These are phyloP conservation scores for Eristalis arbustorum DNA, from an alignment of 2,888 invertebrate species.

Conservation along the genomic window DNA sequence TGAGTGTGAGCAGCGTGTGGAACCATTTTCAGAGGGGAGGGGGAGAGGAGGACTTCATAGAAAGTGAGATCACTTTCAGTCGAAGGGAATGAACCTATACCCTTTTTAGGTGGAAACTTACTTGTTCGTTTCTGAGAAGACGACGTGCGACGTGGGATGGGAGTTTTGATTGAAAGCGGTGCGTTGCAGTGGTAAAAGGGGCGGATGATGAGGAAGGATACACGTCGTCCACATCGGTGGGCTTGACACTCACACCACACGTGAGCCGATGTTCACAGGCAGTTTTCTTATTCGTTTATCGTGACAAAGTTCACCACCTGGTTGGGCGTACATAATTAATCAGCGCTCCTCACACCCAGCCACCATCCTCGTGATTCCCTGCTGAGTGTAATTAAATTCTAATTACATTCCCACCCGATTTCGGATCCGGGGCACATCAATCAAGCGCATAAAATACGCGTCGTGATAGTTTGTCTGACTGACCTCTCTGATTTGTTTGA, in stretches of 20 bases:
- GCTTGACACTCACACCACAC: not conserved
- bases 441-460: not conserved
- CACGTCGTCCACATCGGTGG: not conserved
- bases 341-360: not conserved
- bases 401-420: constrained; percentile 25
- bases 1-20: not conserved
- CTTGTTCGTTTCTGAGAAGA: too few species aligned
- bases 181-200: too few species aligned
- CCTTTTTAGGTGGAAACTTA: not conserved
- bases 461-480: constrained; percentile 17
- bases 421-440: constrained; percentile 20
- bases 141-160: not conserved
- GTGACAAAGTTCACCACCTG: not conserved
- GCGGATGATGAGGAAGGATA: not conserved
- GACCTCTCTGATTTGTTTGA: constrained; percentile 36
- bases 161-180: not conserved
- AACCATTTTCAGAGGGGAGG: not conserved
- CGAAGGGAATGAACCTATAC: not conserved
- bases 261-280: not conserved
- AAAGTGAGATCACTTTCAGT: not conserved
- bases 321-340: constrained; percentile 24
- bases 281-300: not conserved
- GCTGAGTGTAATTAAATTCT: constrained; percentile 27
- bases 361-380: not conserved
- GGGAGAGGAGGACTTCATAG: not conserved